These are phyloP conservation scores for Lycaon pictus DNA, from an alignment of 2,113 vertebrate species.

Conservation along the genomic window DNA sequence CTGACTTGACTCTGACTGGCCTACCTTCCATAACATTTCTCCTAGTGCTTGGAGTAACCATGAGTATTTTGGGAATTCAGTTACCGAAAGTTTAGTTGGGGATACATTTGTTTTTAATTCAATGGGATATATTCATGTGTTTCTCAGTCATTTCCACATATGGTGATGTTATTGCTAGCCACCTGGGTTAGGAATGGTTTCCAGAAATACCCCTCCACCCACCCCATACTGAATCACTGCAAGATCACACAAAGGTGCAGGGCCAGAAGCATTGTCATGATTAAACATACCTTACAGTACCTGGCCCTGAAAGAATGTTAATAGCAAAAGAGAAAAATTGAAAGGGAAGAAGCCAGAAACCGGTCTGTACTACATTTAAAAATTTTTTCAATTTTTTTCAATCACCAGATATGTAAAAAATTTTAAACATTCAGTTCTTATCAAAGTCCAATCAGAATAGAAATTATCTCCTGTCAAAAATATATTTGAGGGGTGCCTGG, in stretches of 20 bases:
- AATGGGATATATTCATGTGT: neutral
- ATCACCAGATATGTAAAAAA: neutral
- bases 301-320: neutral
- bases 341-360: neutral
- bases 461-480: conserved; percentile 15
- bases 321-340: neutral
- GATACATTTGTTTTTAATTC: conserved; percentile 1
- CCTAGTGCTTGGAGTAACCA: neutral
- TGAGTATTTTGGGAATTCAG: conserved; percentile 14
- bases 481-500: neutral
- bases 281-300: neutral
- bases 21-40: neutral
- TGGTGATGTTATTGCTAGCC: neutral
- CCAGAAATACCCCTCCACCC: conserved; percentile 7
- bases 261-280: neutral
- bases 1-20: neutral
- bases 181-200: neutral
- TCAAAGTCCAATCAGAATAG: neutral
- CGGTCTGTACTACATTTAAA: neutral
- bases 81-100: neutral
- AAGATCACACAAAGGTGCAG: neutral
- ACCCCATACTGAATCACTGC: neutral
- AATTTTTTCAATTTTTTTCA: neutral
- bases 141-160: neutral
- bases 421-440: neutral